Percentiles rank a stretch among this genome's conserved stretches.
These are phyloP conservation scores for Pygoscelis antarcticus DNA, from an alignment of 2,113 vertebrate genomes.

Conservation along the genomic window DNA sequence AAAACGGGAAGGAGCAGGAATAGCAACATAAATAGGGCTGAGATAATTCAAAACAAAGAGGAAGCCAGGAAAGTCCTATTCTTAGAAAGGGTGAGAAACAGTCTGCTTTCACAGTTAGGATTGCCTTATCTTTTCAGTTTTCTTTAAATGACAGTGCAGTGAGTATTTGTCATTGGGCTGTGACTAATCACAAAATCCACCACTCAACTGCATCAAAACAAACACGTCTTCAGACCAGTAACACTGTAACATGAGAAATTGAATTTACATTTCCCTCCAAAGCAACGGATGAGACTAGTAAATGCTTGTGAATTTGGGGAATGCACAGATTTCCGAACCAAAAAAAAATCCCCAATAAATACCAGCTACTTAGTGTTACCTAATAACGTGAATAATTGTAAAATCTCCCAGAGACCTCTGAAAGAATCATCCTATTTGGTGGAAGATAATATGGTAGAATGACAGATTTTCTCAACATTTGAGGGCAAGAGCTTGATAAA, in stretches of 20 bases:
- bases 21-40: not conserved
- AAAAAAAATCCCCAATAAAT: not conserved
- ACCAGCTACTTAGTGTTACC: not conserved
- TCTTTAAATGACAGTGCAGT: not conserved
- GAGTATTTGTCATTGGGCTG: not conserved
- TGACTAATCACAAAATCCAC: not conserved
- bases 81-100: not conserved
- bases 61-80: not conserved
- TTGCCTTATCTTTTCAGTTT: not conserved
- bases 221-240: not conserved
- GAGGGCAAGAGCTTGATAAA: not conserved
- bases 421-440: not conserved
- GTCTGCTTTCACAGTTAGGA: not conserved
- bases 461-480: not conserved
- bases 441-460: not conserved
- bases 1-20: not conserved
- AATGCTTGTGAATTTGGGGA: not conserved
- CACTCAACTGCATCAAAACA: not conserved
- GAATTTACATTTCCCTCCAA: not conserved
- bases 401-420: not conserved
- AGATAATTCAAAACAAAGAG: not conserved
- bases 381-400: not conserved
- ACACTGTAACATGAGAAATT: not conserved
- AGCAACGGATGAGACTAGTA: not conserved
- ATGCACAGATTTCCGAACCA: not conserved